Base-by-base conservation (phyloP, 2,888 invertebrate genomes). In the Drosophila phalerata region DNA sequence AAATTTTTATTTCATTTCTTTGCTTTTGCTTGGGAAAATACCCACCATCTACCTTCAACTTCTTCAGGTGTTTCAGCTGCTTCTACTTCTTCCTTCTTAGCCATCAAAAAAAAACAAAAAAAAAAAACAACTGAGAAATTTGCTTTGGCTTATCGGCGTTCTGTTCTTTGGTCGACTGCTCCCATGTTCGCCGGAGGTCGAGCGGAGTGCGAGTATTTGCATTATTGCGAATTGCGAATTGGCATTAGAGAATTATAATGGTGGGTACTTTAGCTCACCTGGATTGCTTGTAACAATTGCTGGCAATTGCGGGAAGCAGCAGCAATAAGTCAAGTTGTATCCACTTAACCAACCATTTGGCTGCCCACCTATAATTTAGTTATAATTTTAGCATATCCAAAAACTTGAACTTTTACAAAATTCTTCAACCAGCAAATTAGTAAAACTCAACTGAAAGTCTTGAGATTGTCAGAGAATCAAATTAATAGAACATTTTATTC, bases 181-280 rank as follows among this genome's bases (percentile, higher is more conserved):
- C 55, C 40, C 38, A 52, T 42, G 51, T 65, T 63, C 37, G 28
- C 19, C 51, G 30, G 51, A 47, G 60, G 58, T 62, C 55, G 64
- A 47, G 45, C 57, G 73, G 19, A 69, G 73, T 76, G 58, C 73
- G 68, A 73, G 77, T 81, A 75, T 84, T 84, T 83, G 86, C 86
- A 85, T 82, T 83, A 83, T 76, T 82, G 69, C 58, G 65, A 75
- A 66, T 77, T 45, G 66, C 75, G 65, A 75, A 66, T 77, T 45
- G 66, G 69, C 85, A 78, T 85, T 82, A 66, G 55, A 58, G 79
- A 57, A 72, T 79, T 85, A 52, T 86, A 83, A 88, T 88, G 66
- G 61, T 34, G 82, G 64, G 82, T 69, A 85, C 79, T 87, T 71
- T 78, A 32, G 78, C 53, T 78, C 55, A 25, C 47, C 22, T 17